Base-by-base conservation (phyloP, 2,797 vertebrate genomes). In the Lycodopsis pacificus region DNA sequence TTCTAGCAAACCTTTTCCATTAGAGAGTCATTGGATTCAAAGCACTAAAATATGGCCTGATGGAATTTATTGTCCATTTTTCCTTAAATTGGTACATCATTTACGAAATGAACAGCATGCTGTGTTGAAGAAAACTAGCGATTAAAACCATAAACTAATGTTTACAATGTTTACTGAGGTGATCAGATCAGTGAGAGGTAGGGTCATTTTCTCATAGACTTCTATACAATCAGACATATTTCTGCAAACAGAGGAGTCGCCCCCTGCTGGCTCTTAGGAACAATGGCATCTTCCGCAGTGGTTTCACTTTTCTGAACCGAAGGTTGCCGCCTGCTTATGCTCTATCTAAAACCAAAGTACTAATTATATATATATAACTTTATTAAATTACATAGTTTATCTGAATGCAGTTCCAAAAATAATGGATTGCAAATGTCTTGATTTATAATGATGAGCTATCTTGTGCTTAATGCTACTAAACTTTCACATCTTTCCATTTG, bases 1-100 rank as follows among this genome's bases (percentile, higher is more conserved):
- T 30, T 76, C 42, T 27, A n/a, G 56, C 34, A 64, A 71, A 48
- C 15, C 42, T 73, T 73, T 71, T n/a, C 32, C 57, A 58, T 32
- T 44, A 40, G 44, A 20, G 11, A 49, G 27, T 65, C n/a, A 78
- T 63, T 53, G 27, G 25, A 46, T 68, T 77, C 27, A 44, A 34
- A 48, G 13, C 42, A 8, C 49, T 38, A 46, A 48, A 51, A 75
- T 68, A 51, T 48, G 58, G 51, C 63, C 7, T 13, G 12, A 49
- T 56, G 17, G 7, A 71, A 27, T 27, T 25, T 27, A 54, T 54
- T 54, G 22, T 54, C 51, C 15, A 7, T 27, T 54, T 54, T 3
- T 27, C 22, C 27, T 27, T 15, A 54, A 54, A 27, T 54, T 12
- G 22, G 51, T 7, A 22, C 12, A 53, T 54, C 1, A 27, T 27